Conservation (phyloP, 2,888 invertebrate species). For the Ligdia adustata region DNA sequence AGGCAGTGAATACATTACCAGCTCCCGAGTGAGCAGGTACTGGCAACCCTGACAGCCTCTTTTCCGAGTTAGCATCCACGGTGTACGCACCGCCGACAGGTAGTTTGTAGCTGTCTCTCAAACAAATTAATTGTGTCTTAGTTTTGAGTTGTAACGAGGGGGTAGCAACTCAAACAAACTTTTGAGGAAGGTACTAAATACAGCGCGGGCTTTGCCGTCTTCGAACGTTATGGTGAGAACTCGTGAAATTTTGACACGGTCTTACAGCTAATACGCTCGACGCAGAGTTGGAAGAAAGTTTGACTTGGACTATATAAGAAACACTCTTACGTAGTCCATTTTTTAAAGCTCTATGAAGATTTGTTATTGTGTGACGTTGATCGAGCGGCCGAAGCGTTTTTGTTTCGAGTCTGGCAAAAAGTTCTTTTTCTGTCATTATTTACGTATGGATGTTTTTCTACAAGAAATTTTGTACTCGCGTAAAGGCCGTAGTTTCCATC, state of each 20-base stretch:
- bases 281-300: too few relatives aligned
- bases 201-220: slow-evolving; percentile 50
- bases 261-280: slow-evolving; percentile 24
- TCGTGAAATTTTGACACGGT: slow-evolving; percentile 53
- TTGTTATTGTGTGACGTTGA: too few relatives aligned
- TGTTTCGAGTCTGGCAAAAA: too few relatives aligned
- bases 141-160: slow-evolving; percentile 72
- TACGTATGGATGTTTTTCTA: too few relatives aligned
- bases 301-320: too few relatives aligned
- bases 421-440: too few relatives aligned
- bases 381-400: too few relatives aligned
- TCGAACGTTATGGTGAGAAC: slow-evolving; percentile 57
- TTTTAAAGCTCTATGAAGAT: too few relatives aligned
- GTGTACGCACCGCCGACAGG: slow-evolving; percentile 70
- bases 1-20: slow-evolving; percentile 77
- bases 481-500: too few relatives aligned
- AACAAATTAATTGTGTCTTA: slow-evolving; percentile 80
- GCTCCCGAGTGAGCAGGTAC: slow-evolving; percentile 60
- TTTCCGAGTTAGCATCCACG: slow-evolving; percentile 66
- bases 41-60: slow-evolving; percentile 66
- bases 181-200: slow-evolving; percentile 66
- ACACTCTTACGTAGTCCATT: too few relatives aligned
- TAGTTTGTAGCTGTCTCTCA: slow-evolving; percentile 80
- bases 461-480: too few relatives aligned
- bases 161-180: slow-evolving; percentile 70